Percentiles rank a stretch among this genome's conserved stretches.
phyloP scores from a whole-genome alignment of 2,797 vertebrate genomes.

The Poeciliopsis paucimaculata region DNA sequence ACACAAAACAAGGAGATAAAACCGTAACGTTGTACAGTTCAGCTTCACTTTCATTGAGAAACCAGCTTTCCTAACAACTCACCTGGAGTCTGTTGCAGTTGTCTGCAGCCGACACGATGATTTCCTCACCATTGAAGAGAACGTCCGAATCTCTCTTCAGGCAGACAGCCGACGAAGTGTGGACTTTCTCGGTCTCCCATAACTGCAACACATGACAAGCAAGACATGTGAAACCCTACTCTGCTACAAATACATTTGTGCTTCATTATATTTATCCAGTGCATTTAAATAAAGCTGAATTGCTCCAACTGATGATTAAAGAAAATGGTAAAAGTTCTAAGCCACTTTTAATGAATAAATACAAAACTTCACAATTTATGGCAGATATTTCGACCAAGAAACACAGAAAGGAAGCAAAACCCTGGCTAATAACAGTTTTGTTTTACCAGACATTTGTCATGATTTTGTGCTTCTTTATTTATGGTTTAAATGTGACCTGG shows the following conservation, averaged over 20 bases:
- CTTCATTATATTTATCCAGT: background rate
- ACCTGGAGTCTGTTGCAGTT: constrained; percentile 91
- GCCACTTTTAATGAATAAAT: background rate
- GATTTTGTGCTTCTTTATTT: no score
- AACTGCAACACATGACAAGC: constrained; percentile 77
- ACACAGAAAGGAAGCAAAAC: background rate
- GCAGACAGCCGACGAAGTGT: constrained; percentile 86
- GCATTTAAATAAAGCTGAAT: background rate
- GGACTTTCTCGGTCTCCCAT: constrained; percentile 94
- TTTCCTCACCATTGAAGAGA: constrained; percentile 79
- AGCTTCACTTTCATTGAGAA: background rate
- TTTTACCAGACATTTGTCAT: background rate
- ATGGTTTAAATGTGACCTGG: no score
- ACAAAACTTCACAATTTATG: background rate
- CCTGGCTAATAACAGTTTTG: background rate
- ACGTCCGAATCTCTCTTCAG: constrained; percentile 92
- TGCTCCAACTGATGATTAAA: background rate
- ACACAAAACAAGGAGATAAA: constrained; percentile 3
- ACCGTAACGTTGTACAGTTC: background rate
- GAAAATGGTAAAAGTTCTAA: background rate
- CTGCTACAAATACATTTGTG: background rate
- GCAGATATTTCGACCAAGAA: background rate
- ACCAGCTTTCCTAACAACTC: constrained; percentile 13
- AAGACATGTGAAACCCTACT: background rate
- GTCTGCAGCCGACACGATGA: constrained; percentile 87